Conservation (phyloP, 1,140 invertebrate genomes). For the Pseudomyrmex sp. region DNA sequence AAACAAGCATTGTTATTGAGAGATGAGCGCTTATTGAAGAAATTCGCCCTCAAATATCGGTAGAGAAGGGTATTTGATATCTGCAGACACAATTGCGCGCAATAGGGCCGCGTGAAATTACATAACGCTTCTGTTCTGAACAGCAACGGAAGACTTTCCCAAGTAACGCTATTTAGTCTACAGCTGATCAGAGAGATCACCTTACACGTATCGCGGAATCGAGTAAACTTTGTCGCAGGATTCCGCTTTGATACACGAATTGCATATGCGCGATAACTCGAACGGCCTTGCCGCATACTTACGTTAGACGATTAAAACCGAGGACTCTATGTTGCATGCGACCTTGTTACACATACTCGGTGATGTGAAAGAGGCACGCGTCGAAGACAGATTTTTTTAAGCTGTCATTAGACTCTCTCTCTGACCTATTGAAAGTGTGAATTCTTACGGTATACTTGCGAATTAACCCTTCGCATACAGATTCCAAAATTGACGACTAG, state of each 20-base stretch:
- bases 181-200: background rate
- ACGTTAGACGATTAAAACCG: constrained; percentile 74
- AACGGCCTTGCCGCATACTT: constrained; percentile 72
- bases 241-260: constrained; percentile 66
- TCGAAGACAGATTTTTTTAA: background rate
- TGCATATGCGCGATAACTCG: constrained; percentile 72
- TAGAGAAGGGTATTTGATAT: no score
- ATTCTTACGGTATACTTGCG: no score
- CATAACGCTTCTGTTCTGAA: background rate
- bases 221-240: constrained; percentile 19
- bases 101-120: background rate
- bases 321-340: constrained; percentile 73
- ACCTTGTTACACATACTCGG: constrained; percentile 63
- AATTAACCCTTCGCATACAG: no score
- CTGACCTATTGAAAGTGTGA: no score
- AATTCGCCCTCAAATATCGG: no score
- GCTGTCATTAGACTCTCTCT: no score
- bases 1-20: no score
- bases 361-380: constrained; percentile 28
- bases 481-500: no score
- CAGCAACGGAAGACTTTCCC: background rate
- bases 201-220: background rate
- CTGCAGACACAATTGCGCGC: no score
- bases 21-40: no score
- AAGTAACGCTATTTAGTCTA: background rate